A percentile compares a stretch with the other conserved stretches of the same genome.
Evolutionary conservation across 1,140 invertebrate genomes (phyloP).

Genomic region (Aphis craccivora): DNA sequence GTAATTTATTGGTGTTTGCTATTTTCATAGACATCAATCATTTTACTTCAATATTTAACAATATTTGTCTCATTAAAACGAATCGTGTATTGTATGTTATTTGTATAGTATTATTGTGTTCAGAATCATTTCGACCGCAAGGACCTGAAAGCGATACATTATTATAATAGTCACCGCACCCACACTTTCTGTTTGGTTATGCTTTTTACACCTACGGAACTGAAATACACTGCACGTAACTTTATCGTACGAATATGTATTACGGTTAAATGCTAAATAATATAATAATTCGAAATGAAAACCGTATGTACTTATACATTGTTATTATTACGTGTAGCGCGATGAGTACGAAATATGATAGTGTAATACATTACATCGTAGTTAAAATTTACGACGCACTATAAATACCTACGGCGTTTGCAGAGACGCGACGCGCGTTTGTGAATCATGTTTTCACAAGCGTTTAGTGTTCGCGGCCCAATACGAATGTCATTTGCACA

Average conservation of each 20-base stretch:
- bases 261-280: not conserved
- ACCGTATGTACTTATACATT: not conserved
- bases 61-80: conserved; percentile 38
- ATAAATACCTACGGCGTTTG: not conserved
- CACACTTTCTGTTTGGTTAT: conserved; percentile 36
- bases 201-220: conserved; percentile 31
- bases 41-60: conserved; percentile 21
- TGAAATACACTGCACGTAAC: not conserved
- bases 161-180: conserved; percentile 41
- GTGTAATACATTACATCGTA: too few species aligned
- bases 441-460: not conserved
- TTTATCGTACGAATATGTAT: not conserved
- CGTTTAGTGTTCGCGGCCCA: not conserved
- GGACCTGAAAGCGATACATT: conserved; percentile 17
- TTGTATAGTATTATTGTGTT: not conserved
- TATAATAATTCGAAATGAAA: not conserved
- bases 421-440: not conserved
- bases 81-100: not conserved
- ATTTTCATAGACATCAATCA: conserved; percentile 46
- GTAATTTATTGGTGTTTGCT: not conserved
- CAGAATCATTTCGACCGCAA: not conserved
- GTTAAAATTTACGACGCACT: not conserved
- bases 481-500: not conserved
- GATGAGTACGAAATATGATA: not conserved
- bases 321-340: too few species aligned